These are phyloP conservation scores for Leucophenga montana DNA, from an alignment of 2,888 invertebrate genomes.

Conservation along the genomic window DNA sequence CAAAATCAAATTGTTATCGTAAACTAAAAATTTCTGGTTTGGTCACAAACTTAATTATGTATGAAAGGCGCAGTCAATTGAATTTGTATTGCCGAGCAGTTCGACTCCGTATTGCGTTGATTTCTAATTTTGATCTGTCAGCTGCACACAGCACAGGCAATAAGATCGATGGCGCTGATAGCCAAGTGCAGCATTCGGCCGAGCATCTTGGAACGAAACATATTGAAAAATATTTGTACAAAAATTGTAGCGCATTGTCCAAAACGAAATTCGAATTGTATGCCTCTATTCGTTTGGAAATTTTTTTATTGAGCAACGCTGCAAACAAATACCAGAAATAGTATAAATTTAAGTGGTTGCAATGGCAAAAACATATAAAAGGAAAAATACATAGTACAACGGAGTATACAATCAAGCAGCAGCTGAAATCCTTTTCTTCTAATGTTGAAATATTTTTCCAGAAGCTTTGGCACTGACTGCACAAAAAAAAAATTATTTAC, in stretches of 20 bases:
- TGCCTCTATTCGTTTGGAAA: slow-evolving; percentile 18
- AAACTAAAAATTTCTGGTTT: too few relatives aligned
- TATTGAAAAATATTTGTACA: slow-evolving; percentile 5
- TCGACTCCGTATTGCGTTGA: slow-evolving; percentile 39
- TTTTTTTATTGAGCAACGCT: neutral
- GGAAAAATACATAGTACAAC: too few relatives aligned
- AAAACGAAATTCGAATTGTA: slow-evolving; percentile 5
- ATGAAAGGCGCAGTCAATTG: slow-evolving; percentile 43
- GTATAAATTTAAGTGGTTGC: too few relatives aligned
- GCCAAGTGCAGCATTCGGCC: neutral
- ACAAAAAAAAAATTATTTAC: too few relatives aligned
- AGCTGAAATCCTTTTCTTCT: too few relatives aligned
- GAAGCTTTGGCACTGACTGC: neutral
- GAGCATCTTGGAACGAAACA: neutral
- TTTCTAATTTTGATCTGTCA: slow-evolving; percentile 69
- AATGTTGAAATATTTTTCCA: neutral
- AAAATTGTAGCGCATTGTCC: neutral
- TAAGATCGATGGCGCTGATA: slow-evolving; percentile 69
- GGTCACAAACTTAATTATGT: slow-evolving; percentile 54
- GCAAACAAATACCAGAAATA: too few relatives aligned
- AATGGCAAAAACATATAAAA: too few relatives aligned
- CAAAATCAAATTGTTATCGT: too few relatives aligned
- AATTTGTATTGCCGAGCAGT: neutral
- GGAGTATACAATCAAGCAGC: too few relatives aligned
- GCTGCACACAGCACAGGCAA: slow-evolving; percentile 53